These are phyloP conservation scores for Geococcyx californianus DNA, from an alignment of 2,113 vertebrate species.

Conservation along the genomic window DNA sequence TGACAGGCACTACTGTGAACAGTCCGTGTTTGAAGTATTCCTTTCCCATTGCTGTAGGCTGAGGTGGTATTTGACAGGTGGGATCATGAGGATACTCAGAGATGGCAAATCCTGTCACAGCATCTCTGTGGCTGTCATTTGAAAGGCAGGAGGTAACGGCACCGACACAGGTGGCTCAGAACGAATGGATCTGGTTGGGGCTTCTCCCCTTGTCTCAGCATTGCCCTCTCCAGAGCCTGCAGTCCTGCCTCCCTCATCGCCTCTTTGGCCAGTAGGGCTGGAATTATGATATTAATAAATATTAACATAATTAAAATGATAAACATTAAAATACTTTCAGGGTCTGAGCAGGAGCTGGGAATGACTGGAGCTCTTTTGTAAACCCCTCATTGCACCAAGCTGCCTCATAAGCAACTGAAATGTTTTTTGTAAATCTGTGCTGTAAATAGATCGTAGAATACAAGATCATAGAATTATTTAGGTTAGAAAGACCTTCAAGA, in stretches of 20 bases:
- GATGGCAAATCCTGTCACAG: background rate
- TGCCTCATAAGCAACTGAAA: background rate
- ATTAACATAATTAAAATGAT: background rate
- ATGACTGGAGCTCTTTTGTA: background rate
- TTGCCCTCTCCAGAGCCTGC: background rate
- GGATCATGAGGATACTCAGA: background rate
- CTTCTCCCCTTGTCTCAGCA: background rate
- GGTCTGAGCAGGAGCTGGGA: background rate
- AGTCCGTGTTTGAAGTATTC: background rate
- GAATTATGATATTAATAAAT: background rate
- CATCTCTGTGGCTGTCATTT: background rate
- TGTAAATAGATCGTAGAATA: background rate
- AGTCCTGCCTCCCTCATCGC: background rate
- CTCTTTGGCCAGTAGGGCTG: background rate
- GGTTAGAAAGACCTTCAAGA: too few species aligned
- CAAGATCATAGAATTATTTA: too few species aligned
- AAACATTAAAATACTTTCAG: background rate
- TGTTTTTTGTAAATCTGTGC: background rate
- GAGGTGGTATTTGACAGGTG: background rate
- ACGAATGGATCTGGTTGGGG: background rate
- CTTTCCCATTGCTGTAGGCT: background rate
- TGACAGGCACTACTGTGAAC: background rate
- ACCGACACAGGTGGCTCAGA: fast-evolving
- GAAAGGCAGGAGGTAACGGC: background rate
- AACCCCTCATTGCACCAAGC: background rate